Evolutionary conservation across 2,888 invertebrate species (phyloP).

Genomic region (Hyposoter dolosus): DNA sequence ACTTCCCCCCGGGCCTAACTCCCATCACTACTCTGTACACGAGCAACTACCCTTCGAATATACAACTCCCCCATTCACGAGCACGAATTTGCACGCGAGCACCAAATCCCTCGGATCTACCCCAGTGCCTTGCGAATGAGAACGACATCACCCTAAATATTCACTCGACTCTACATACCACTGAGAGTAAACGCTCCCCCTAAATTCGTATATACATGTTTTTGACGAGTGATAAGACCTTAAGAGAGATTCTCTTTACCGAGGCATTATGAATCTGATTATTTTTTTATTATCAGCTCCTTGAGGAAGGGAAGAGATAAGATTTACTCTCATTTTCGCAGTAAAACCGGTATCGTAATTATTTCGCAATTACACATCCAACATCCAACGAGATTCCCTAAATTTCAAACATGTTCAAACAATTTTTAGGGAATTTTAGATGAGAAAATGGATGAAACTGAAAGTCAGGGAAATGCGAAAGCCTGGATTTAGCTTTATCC

Average conservation of each 20-base stretch:
- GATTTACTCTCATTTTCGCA: neutral
- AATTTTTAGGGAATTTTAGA: neutral
- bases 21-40: slow-evolving; percentile 10
- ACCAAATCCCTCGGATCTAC: slow-evolving; percentile 36
- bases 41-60: slow-evolving; percentile 29
- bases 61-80: slow-evolving; percentile 33
- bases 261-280: slow-evolving; percentile 2
- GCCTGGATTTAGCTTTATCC: neutral
- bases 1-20: slow-evolving; percentile 47
- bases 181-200: slow-evolving; percentile 36
- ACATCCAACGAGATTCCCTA: neutral
- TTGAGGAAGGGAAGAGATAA: neutral
- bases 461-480: neutral
- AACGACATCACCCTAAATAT: slow-evolving; percentile 44
- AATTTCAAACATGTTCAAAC: neutral
- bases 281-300: neutral
- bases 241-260: neutral
- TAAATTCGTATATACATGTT: slow-evolving; percentile 26
- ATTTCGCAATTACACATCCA: neutral
- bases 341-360: neutral
- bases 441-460: neutral
- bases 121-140: slow-evolving; percentile 54
- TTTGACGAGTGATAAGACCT: slow-evolving; percentile 29
- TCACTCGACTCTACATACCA: slow-evolving; percentile 25
- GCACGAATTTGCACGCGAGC: slow-evolving; percentile 57